Evolutionary conservation across 1,140 invertebrate species (phyloP).

Genomic region (fruit fly (Drosophila melanogaster)): DNA sequence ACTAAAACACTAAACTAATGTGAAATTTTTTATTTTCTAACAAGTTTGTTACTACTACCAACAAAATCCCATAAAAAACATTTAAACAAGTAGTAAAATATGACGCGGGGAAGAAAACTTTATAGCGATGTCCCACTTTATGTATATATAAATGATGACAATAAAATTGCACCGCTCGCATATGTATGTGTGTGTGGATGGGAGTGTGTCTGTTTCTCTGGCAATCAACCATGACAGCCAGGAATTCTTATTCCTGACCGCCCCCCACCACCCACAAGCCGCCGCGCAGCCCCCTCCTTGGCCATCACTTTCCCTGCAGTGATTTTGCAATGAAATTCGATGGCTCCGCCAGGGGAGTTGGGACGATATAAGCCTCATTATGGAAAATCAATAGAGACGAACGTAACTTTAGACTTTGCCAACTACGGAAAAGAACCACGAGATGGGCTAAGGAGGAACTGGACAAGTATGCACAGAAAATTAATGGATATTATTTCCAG

Average conservation of each 20-base stretch:
- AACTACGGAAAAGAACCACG: constrained; percentile 21
- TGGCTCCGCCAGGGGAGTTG: constrained; percentile 30
- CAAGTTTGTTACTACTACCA: no score
- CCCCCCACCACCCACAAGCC: background rate
- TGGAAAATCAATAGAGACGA: constrained; percentile 67
- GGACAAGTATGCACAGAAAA: background rate
- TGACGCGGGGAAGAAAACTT: background rate
- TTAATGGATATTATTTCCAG: background rate
- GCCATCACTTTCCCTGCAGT: constrained; percentile 36
- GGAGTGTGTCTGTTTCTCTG: constrained; percentile 29
- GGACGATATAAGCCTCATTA: constrained; percentile 49
- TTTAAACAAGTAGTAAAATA: background rate
- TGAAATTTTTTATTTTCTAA: no score
- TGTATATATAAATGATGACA: constrained; percentile 54
- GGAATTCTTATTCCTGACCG: constrained; percentile 20
- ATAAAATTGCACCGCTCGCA: constrained; percentile 32
- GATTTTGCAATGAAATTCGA: constrained; percentile 45
- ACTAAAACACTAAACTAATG: no score
- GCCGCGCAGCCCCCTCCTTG: background rate
- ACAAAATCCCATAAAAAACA: background rate
- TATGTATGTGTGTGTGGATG: constrained; percentile 25
- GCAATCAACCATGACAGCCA: constrained; percentile 49
- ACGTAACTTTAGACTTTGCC: constrained; percentile 58
- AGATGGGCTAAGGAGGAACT: background rate
- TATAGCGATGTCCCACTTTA: constrained; percentile 28